A percentile compares a stretch with the other conserved stretches of the same genome.
phyloP scores from a whole-genome alignment of 2,797 vertebrate genomes.

The Scomberomorus guttatus region DNA sequence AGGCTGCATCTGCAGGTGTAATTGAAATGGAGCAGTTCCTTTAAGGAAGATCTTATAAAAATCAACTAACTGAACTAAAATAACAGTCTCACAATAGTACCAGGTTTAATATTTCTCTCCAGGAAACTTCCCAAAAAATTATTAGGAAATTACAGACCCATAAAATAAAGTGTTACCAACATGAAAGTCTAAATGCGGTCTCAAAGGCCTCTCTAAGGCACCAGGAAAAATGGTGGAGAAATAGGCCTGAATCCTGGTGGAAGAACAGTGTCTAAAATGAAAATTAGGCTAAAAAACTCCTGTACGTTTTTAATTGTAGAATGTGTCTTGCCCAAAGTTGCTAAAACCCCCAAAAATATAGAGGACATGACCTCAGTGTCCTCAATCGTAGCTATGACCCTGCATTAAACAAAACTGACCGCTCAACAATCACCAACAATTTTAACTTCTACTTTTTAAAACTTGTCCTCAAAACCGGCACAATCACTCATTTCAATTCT shows the following conservation, averaged over 20 bases:
- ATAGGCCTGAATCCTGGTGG: background rate
- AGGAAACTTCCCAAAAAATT: background rate
- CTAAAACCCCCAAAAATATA: background rate
- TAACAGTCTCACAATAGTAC: background rate
- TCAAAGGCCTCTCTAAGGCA: background rate
- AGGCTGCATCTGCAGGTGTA: background rate
- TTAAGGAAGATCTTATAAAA: background rate
- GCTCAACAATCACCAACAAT: background rate
- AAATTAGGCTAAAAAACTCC: background rate
- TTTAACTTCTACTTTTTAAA: constrained; percentile 1
- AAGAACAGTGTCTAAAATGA: background rate
- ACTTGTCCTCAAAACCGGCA: background rate
- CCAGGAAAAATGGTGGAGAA: background rate
- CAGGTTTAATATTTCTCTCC: background rate
- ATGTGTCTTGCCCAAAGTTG: background rate
- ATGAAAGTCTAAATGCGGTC: background rate
- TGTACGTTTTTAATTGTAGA: background rate
- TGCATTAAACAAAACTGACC: background rate
- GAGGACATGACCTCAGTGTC: background rate
- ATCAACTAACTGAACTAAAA: background rate
- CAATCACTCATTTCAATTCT: constrained; percentile 27
- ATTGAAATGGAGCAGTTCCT: background rate
- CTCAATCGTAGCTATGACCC: no score
- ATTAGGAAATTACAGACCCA: background rate
- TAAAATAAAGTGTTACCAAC: background rate